phyloP scores from a whole-genome alignment of 2,113 vertebrate species.

The Recurvirostra avosetta region DNA sequence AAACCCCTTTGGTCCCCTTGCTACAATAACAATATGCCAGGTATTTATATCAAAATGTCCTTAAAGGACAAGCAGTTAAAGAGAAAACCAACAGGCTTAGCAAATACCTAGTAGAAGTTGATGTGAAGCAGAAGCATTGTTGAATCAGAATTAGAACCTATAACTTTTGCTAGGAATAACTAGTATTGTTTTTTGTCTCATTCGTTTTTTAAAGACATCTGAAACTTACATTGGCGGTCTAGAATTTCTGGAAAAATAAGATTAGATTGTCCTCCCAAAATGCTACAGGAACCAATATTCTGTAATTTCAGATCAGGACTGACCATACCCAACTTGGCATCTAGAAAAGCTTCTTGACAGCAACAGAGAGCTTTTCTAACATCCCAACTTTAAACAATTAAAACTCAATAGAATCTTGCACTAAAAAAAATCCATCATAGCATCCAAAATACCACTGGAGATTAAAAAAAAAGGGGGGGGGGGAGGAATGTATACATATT shows the following conservation, averaged over 20 bases:
- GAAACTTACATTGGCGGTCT: neutral
- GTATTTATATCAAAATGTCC: neutral
- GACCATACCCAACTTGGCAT: neutral
- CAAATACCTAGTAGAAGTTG: neutral
- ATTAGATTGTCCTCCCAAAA: neutral
- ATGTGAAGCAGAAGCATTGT: neutral
- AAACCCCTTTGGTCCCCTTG: neutral
- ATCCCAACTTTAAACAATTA: neutral
- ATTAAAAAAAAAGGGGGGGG: neutral
- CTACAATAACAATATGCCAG: neutral
- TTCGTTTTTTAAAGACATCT: neutral
- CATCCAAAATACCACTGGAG: neutral
- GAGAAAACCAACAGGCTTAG: neutral
- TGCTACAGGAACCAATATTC: neutral
- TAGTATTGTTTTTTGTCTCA: neutral
- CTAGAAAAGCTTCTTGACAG: neutral
- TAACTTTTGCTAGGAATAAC: neutral
- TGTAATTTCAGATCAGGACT: neutral
- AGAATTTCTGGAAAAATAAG: neutral
- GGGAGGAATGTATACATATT: too few species aligned
- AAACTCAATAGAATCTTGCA: neutral
- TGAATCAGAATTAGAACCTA: neutral
- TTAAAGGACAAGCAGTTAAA: neutral
- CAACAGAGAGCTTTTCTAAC: neutral
- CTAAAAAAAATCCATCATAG: neutral